Evolutionary conservation across 2,888 invertebrate genomes (phyloP).

Genomic region (Microctonus hyperodae): DNA sequence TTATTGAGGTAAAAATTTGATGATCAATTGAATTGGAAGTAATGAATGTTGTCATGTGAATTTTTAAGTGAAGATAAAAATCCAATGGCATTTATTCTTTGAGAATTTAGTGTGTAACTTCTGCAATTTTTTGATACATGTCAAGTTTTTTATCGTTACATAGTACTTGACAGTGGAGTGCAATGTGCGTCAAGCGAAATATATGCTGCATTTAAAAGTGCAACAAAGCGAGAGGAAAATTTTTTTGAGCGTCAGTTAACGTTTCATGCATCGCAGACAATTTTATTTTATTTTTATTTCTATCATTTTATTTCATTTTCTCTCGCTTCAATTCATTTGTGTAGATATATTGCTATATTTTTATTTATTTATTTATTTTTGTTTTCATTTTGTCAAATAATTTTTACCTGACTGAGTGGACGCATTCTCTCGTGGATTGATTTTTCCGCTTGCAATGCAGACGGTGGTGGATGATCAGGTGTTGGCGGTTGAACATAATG

Average conservation of each 20-base stretch:
- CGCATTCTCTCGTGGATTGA: constrained; percentile 90
- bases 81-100: not conserved
- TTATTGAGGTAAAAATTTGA: too few relatives aligned
- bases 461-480: constrained; percentile 93
- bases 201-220: not conserved
- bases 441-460: constrained; percentile 86
- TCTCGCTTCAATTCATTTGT: not conserved
- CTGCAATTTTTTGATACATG: not conserved
- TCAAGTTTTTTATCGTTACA: not conserved
- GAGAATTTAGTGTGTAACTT: not conserved
- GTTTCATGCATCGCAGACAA: constrained; percentile 11
- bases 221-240: not conserved
- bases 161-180: not conserved
- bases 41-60: too few relatives aligned
- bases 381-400: too few relatives aligned
- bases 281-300: not conserved
- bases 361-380: too few relatives aligned
- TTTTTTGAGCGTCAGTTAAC: constrained; percentile 9
- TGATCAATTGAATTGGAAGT: too few relatives aligned
- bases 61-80: not conserved
- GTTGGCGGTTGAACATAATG: constrained; percentile 92
- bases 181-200: not conserved
- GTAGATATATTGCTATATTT: not conserved
- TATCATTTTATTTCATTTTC: not conserved
- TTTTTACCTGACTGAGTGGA: constrained; percentile 87